phyloP scores from a whole-genome alignment of 2,888 invertebrate species.

The Rhimphoctona megacephalus region DNA sequence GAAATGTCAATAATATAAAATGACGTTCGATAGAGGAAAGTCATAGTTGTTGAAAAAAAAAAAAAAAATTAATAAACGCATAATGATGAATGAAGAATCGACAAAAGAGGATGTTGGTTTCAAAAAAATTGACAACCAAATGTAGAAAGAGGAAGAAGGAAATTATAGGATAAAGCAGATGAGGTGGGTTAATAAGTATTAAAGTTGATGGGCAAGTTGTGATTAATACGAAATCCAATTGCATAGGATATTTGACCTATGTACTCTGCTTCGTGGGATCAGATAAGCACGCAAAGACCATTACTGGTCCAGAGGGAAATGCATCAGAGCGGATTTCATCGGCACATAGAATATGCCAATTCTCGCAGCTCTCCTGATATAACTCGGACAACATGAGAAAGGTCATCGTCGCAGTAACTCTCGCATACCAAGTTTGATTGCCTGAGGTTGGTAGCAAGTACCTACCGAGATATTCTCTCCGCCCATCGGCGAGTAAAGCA shows the following conservation, averaged over 20 bases:
- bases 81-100: not conserved
- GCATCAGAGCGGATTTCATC: conserved; percentile 58
- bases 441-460: conserved; percentile 36
- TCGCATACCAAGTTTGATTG: conserved; percentile 32
- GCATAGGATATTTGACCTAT: conserved; percentile 31
- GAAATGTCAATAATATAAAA: too few species aligned
- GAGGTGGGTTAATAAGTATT: not conserved
- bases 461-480: conserved; percentile 12
- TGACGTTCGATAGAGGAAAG: too few species aligned
- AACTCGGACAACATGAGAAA: conserved; percentile 53
- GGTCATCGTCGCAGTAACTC: conserved; percentile 42
- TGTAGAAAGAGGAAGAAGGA: not conserved
- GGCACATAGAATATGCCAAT: conserved; percentile 61
- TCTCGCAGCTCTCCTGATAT: conserved; percentile 51
- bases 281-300: conserved; percentile 65
- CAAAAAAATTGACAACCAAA: not conserved
- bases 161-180: conserved; percentile 19
- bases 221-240: conserved; percentile 56
- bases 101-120: not conserved
- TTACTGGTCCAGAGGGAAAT: conserved; percentile 48
- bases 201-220: conserved; percentile 25
- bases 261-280: conserved; percentile 3
- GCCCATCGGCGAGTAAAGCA: conserved; percentile 25
- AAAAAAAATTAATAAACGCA: too few species aligned
- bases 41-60: too few species aligned